A percentile compares a stretch with the other conserved stretches of the same genome.
These are phyloP conservation scores for Acanthosepion pharaonis DNA, from an alignment of 2,888 invertebrate genomes.

Conservation along the genomic window DNA sequence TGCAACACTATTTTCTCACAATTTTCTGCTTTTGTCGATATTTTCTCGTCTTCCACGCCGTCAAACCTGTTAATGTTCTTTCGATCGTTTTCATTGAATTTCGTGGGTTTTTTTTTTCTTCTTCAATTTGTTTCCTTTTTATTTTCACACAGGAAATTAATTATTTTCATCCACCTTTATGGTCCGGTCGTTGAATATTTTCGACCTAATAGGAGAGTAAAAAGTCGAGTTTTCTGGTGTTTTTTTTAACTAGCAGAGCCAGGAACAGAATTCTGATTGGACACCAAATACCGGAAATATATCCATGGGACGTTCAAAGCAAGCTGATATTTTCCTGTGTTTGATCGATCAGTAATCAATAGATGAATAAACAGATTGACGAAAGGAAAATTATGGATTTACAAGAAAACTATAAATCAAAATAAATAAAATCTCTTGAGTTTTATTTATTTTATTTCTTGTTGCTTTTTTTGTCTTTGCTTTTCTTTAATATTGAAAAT, in stretches of 20 bases:
- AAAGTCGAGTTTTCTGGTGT: too few relatives aligned
- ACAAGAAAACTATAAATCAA: too few relatives aligned
- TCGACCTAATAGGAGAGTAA: background rate
- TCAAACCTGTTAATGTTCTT: background rate
- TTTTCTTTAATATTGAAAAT: background rate
- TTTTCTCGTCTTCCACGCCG: background rate
- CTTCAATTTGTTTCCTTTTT: background rate
- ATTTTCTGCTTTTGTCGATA: too few relatives aligned
- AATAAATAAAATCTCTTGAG: too few relatives aligned
- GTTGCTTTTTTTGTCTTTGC: background rate
- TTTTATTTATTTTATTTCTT: too few relatives aligned
- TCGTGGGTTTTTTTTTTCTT: background rate
- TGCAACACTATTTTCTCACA: too few relatives aligned
- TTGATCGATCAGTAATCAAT: background rate
- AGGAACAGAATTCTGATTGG: background rate
- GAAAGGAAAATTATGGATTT: too few relatives aligned
- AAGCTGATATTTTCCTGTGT: background rate
- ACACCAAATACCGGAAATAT: background rate
- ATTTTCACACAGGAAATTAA: background rate
- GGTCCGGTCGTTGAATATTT: background rate
- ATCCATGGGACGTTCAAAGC: background rate
- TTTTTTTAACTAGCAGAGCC: background rate
- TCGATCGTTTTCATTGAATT: background rate
- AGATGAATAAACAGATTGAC: background rate
- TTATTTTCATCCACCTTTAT: background rate